A percentile compares a stretch with the other conserved stretches of the same genome.
Conservation (phyloP, 2,113 vertebrate genomes). For the Synchiropus splendidus region DNA sequence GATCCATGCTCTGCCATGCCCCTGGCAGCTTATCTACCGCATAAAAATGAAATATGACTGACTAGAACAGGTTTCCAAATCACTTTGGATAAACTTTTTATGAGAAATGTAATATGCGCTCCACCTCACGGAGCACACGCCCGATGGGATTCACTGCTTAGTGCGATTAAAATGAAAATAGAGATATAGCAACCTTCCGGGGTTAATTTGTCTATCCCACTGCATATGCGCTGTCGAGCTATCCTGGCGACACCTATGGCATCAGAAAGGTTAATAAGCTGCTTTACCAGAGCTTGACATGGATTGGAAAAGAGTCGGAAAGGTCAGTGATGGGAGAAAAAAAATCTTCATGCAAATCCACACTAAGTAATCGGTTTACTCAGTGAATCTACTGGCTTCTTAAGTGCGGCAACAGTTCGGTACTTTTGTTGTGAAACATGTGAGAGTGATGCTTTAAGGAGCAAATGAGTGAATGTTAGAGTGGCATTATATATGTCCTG, state of each 20-base stretch:
- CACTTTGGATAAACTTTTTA: too few relatives aligned
- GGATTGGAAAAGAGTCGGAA: slow-evolving; percentile 32
- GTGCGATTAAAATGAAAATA: slow-evolving; percentile 60
- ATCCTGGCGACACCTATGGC: slow-evolving; percentile 47
- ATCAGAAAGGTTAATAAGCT: slow-evolving; percentile 67
- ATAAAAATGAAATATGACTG: too few relatives aligned
- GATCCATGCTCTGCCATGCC: too few relatives aligned
- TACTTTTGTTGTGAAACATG: too few relatives aligned
- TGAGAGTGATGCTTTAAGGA: too few relatives aligned
- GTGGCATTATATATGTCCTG: too few relatives aligned
- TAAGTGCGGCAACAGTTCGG: too few relatives aligned
- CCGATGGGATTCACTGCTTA: slow-evolving; percentile 28
- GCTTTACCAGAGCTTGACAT: slow-evolving; percentile 43
- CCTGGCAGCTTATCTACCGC: too few relatives aligned
- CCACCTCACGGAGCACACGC: too few relatives aligned
- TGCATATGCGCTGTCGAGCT: slow-evolving; percentile 26
- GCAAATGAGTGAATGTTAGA: too few relatives aligned
- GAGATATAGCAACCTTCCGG: slow-evolving; percentile 48
- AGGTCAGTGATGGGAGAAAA: slow-evolving; percentile 32
- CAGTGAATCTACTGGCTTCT: slow-evolving; percentile 28
- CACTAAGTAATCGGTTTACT: slow-evolving; percentile 38
- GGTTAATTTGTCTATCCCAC: slow-evolving; percentile 59
- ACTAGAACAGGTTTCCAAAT: too few relatives aligned
- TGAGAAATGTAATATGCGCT: too few relatives aligned
- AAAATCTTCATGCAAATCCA: slow-evolving; percentile 47